Evolutionary conservation across 37 sponge, comb jelly and placozoan species (phyloP), one percentile per base, ranked within the genome.

Genomic region (Agelas oroides): DNA sequence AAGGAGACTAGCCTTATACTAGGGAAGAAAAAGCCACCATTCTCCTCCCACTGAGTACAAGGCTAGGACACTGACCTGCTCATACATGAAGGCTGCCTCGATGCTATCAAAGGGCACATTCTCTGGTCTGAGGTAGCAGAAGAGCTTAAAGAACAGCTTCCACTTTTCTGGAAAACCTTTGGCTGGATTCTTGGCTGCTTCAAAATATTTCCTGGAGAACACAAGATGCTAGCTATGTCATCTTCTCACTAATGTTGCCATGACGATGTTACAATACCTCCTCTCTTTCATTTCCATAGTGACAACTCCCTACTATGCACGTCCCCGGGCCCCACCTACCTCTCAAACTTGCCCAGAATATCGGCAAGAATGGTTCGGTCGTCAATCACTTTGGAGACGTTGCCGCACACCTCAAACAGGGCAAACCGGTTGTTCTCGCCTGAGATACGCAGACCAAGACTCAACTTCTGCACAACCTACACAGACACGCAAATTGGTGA

Each of bases 311-410:
- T 46, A 46, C 8, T 46, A 46, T 46, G 46, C 46, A 12, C 6
- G 8, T 46, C 3, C 46, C 8, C 46, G 8, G 46, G 39, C 25
- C 24, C 16, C 12, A 27, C 74, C 79, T 61, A 90, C 91, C 65
- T 68, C 82, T 98, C 99, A 89, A 96, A 94, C 76, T 96, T 98
- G 61, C 96, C 92, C 28, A 98, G 78, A 54, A 96, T 76, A 77
- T 98, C 99, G 0, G 95, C 92, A 1, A 98, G 76, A 0, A 92
- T 71, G 20, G 92, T 81, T 46, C 91, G 76, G 52, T 92, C 94
- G n/a, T 94, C 93, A 46, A 95, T 95, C 41, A 88, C 87, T 35
- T 78, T 91, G 52, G 71, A 91, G 19, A 55, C 83, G 53, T 87
- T 82, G 5, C 88, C 92, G 12, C 79, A 75, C 38, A 72, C 76